Conservation (phyloP, 2,797 vertebrate genomes). For the Gephyroberyx darwinii region DNA sequence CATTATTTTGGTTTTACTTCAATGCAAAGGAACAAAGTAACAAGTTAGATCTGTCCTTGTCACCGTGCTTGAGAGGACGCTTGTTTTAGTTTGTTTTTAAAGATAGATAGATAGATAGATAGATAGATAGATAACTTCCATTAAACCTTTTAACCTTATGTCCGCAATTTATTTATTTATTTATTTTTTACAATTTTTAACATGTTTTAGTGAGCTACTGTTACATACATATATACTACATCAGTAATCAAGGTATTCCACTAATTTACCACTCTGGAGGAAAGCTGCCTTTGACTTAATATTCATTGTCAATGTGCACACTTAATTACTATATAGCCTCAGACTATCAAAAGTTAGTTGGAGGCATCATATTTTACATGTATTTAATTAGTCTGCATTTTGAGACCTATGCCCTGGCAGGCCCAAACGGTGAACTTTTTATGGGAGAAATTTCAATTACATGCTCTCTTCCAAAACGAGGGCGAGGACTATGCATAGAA, state of each 20-base stretch:
- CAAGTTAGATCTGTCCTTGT: background rate
- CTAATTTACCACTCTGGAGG: constrained; percentile 60
- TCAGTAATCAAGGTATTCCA: constrained; percentile 36
- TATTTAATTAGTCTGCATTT: constrained; percentile 78
- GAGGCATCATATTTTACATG: constrained; percentile 75
- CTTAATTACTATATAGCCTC: constrained; percentile 77
- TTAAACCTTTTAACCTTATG: too few species aligned
- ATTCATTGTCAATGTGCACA: constrained; percentile 70
- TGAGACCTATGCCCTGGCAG: constrained; percentile 70
- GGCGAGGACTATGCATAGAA: constrained; percentile 51
- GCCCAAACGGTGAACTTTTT: constrained; percentile 66
- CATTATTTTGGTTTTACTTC: constrained; percentile 10
- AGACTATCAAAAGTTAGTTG: constrained; percentile 76
- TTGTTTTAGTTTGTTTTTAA: too few species aligned
- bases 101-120: background rate
- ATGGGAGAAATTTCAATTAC: constrained; percentile 71
- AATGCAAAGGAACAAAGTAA: background rate
- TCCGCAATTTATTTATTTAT: too few species aligned
- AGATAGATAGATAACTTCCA: background rate
- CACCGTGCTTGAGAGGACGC: background rate
- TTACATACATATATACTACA: constrained; percentile 36
- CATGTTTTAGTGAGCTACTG: background rate
- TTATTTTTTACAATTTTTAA: background rate
- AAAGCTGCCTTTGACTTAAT: constrained; percentile 64
- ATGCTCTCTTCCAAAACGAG: constrained; percentile 58